Base-by-base conservation (phyloP, 2,113 vertebrate genomes). In the Bubalus kerabau region DNA sequence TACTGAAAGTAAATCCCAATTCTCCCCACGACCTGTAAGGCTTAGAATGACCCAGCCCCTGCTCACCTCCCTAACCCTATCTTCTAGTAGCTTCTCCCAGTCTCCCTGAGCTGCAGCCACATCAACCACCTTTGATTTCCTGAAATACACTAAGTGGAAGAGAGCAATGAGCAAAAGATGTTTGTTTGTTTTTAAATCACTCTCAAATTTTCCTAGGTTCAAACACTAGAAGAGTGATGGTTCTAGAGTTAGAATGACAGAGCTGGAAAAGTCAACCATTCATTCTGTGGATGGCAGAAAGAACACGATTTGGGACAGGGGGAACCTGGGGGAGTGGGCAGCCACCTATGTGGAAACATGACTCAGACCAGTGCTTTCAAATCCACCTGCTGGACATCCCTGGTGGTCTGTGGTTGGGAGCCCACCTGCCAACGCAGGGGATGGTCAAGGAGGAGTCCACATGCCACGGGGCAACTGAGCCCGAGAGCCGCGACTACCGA, bases 131-230 rank as follows among this genome's bases (percentile, higher is more conserved):
- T 64, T 83, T 48, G 43, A 85, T 52, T 56, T 71, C 36, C 88
- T 56, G 15, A 82, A 67, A 76, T 71, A 95, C 14, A 56, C 30
- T 24, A 84, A 80, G 26, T 4, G 23, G 21, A 90, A 90, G 46
- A 74, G 1, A 89, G 43, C 88, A 85, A 88, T 3, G 4, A 81
- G 24, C 24, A 30, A 36, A 60, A 90, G 1, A 7, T 40, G n/a
- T 71, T 64, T 24, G 17, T 67, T 21, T n/a, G 67, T 40, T 71
- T 74, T 40, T 74, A 71, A 40, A 74, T 71, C 13, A 94, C 54
- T 94, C 32, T 94, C 54, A 48, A 84, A 14, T 57, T 88, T 52
- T 85, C 76, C 40, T 64, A 87, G 30, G 48, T 46, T 87, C 84
- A 50, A 89, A 96, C 40, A 54, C 24, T 46, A 40, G 24, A 82